Evolutionary conservation across 2,113 vertebrate genomes (phyloP), one percentile per base, ranked within the genome.

Genomic region (Pterocles burchelli): DNA sequence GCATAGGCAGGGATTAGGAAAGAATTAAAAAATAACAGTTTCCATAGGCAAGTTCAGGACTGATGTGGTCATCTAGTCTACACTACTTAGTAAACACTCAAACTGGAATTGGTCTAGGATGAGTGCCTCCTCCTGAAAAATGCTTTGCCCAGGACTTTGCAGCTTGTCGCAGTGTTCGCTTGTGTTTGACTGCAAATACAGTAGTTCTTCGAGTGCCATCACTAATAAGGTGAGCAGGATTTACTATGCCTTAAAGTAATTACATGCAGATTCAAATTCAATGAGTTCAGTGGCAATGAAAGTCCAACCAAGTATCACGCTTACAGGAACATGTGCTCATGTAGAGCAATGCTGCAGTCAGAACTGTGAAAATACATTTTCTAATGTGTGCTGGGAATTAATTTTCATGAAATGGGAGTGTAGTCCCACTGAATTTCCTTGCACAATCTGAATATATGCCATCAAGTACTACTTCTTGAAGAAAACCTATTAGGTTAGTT

Each of bases 401-500:
- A 86, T 54, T 90, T 91, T 83, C 28, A 7, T 73, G 13, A 81
- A 88, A 96, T n/a, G 43, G 66, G 34, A 88, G n/a, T 19, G 34
- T 14, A 68, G 33, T 66, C 61, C 72, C 22, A 10, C 88, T 72
- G 90, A 88, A 93, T 88, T 72, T 90, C 85, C 75, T 33, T 17
- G 41, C 48, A 46, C 38, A 85, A 34, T 62, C 59, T 22, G 17
- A 91, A 45, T 49, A 31, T 28, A 54, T 57, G 29, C 78, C 55
- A 63, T 80, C 66, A 84, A 88, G 72, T 49, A 79, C 61, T 89
- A 78, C 88, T 88, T 59, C 19, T 43, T 34, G 49, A 70, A 89
- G 80, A 91, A 97, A 97, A 97, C 90, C 79, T 88, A 66, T 95
- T 85, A 88, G 86, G 76, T 91, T 84, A 94, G 70, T 88, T 66